Evolutionary conservation across 2,113 vertebrate species (phyloP).

Genomic region (Salminus brasiliensis): DNA sequence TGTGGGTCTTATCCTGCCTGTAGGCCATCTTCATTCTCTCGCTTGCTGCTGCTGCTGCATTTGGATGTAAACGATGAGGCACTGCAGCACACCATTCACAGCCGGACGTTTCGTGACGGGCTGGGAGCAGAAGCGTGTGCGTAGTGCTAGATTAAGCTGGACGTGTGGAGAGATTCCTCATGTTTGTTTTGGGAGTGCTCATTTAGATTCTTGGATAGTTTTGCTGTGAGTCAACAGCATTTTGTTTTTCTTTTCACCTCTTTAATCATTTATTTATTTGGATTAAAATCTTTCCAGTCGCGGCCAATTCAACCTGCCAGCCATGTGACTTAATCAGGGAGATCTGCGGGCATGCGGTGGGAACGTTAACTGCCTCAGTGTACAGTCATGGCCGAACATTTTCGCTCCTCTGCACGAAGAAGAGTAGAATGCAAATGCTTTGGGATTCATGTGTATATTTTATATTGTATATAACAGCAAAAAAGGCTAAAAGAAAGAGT

Average conservation of each 20-base stretch:
- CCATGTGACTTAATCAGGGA: not conserved
- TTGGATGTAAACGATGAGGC: not conserved
- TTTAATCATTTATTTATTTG: conserved; percentile 16
- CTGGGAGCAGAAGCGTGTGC: not conserved
- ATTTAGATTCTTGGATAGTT: not conserved
- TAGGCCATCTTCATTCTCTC: not conserved
- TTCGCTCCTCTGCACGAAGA: too few species aligned
- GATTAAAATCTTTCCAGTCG: conserved; percentile 12
- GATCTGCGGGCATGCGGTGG: not conserved
- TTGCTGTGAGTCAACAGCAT: too few species aligned
- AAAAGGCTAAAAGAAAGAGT: too few species aligned
- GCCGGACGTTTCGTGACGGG: not conserved
- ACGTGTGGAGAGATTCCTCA: not conserved
- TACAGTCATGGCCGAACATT: too few species aligned
- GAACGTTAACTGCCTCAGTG: not conserved
- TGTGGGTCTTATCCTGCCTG: not conserved
- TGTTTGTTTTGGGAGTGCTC: not conserved
- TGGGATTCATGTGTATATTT: too few species aligned
- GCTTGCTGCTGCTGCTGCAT: not conserved
- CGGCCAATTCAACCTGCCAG: not conserved
- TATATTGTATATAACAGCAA: too few species aligned
- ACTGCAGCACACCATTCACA: not conserved
- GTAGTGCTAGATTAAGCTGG: not conserved
- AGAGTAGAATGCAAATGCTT: too few species aligned
- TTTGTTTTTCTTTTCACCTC: not conserved